Conservation (phyloP, 2,888 invertebrate genomes). For the Ectobius pallidus region DNA sequence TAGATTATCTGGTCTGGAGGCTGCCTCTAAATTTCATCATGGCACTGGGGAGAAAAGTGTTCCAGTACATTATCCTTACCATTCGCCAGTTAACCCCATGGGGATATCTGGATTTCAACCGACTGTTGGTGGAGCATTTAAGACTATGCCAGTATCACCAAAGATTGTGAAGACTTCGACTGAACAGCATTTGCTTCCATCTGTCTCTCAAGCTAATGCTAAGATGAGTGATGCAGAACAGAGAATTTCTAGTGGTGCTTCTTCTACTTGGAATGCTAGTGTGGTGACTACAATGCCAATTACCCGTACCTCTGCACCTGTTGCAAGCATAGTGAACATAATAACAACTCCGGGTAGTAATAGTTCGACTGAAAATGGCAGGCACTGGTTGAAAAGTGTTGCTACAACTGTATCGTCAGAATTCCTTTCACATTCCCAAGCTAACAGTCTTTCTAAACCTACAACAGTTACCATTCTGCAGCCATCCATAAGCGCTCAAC, state of each 20-base stretch:
- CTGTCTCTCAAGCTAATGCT: conserved; percentile 17
- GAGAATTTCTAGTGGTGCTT: conserved; percentile 10
- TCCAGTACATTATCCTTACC: conserved; percentile 62
- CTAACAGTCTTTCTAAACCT: conserved; percentile 25
- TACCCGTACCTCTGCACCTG: conserved; percentile 18
- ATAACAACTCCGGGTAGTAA: conserved; percentile 23
- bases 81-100: conserved; percentile 77
- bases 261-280: conserved; percentile 36
- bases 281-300: conserved; percentile 33
- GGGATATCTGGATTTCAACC: conserved; percentile 91
- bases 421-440: conserved; percentile 21
- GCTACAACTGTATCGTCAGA: conserved; percentile 16
- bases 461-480: conserved; percentile 40
- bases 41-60: conserved; percentile 54
- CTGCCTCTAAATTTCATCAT: conserved; percentile 58
- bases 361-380: conserved; percentile 34
- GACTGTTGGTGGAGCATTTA: conserved; percentile 87
- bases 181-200: conserved; percentile 32
- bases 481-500: not conserved
- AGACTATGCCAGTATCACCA: conserved; percentile 76
- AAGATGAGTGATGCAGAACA: conserved; percentile 18
- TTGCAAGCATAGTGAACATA: conserved; percentile 28
- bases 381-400: conserved; percentile 34
- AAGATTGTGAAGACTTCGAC: conserved; percentile 51
- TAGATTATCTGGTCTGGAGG: conserved; percentile 60